A percentile compares a stretch with the other conserved stretches of the same genome.
Evolutionary conservation across 2,888 invertebrate genomes (phyloP).

Genomic region (Melinaea marsaeus): DNA sequence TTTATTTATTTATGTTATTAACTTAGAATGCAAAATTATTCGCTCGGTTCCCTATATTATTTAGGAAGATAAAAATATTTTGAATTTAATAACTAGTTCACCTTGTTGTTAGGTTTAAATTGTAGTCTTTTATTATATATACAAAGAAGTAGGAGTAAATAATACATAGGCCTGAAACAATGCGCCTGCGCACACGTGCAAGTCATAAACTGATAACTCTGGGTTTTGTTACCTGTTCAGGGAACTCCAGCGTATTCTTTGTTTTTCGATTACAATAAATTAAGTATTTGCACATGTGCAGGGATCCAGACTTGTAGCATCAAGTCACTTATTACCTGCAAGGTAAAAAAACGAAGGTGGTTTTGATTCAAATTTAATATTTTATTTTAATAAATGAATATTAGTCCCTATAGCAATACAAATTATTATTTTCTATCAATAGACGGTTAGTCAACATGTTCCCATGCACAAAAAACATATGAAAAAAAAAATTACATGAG

Average conservation of each 20-base stretch:
- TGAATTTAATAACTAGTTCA: no score
- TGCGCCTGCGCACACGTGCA: conserved; percentile 58
- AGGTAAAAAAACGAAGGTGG: no score
- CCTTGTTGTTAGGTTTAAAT: no score
- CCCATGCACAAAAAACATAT: conserved; percentile 7
- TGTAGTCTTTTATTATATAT: not conserved
- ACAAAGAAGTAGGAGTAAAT: conserved; percentile 2
- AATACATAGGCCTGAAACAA: conserved; percentile 39
- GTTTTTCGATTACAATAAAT: conserved; percentile 42
- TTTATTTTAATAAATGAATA: not conserved
- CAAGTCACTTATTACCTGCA: no score
- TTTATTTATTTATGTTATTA: no score
- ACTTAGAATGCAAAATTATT: no score
- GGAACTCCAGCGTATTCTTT: conserved; percentile 45
- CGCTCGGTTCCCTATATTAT: no score
- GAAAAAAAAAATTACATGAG: conserved; percentile 45
- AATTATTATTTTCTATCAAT: not conserved
- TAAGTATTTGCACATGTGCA: conserved; percentile 62
- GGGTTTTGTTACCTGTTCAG: conserved; percentile 52
- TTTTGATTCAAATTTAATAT: no score
- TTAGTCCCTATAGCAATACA: not conserved
- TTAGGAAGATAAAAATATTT: no score
- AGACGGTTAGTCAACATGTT: not conserved
- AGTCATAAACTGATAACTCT: conserved; percentile 51
- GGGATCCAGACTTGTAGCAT: conserved; percentile 30